phyloP scores from a whole-genome alignment of 2,113 vertebrate genomes.

The Tychaedon coryphoeus region DNA sequence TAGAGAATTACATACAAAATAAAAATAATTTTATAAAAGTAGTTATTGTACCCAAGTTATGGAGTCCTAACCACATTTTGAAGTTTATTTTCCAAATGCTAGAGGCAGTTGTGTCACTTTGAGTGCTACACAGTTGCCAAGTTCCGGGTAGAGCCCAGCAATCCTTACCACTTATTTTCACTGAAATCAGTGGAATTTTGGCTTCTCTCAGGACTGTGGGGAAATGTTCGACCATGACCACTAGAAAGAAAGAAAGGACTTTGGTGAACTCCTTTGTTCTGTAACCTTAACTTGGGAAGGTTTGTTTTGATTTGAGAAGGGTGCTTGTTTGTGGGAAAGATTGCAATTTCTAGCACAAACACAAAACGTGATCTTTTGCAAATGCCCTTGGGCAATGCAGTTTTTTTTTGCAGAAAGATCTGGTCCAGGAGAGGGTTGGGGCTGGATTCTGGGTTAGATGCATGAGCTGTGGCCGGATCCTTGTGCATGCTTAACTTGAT shows the following conservation, averaged over 20 bases:
- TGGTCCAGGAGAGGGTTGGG: not conserved
- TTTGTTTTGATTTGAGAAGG: not conserved
- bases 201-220: rapidly evolving
- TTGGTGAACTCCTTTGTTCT: not conserved
- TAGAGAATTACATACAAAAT: not conserved
- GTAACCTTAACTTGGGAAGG: not conserved
- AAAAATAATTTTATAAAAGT: not conserved
- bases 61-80: not conserved
- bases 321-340: not conserved
- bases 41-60: not conserved
- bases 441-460: not conserved
- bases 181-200: not conserved
- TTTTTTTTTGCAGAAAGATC: not conserved
- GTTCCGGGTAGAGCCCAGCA: not conserved
- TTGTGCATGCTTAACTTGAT: conserved; percentile 20
- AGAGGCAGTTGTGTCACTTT: not conserved
- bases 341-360: not conserved
- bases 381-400: not conserved
- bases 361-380: not conserved
- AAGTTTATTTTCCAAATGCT: not conserved
- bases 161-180: not conserved
- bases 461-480: not conserved
- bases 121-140: not conserved
- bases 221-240: rapidly evolving
- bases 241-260: not conserved